A percentile compares a stretch with the other conserved stretches of the same genome.
Evolutionary conservation across 2,797 vertebrate species (phyloP).

Genomic region (Smutsia gigantea): DNA sequence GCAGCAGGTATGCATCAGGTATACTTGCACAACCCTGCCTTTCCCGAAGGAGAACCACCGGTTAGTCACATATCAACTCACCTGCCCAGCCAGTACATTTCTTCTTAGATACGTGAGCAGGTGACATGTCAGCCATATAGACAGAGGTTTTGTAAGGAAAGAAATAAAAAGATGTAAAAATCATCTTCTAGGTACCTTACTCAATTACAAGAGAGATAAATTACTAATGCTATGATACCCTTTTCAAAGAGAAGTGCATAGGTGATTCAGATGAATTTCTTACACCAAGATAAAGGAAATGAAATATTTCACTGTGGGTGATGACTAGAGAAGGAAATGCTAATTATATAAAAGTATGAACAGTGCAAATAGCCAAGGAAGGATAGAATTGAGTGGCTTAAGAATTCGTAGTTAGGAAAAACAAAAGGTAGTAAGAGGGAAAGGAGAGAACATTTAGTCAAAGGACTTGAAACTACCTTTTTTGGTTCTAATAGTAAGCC

Average conservation of each 20-base stretch:
- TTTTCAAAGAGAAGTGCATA: slow-evolving; percentile 55
- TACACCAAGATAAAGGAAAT: slow-evolving; percentile 37
- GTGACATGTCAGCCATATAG: neutral
- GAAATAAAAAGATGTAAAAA: neutral
- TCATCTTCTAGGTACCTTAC: neutral
- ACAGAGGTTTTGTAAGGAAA: neutral
- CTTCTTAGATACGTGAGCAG: neutral
- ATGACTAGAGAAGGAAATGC: slow-evolving; percentile 34
- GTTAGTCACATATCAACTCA: neutral
- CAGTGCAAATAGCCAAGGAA: neutral
- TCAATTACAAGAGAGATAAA: neutral
- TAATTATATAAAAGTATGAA: neutral
- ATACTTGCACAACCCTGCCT: slow-evolving; percentile 48
- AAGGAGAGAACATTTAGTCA: neutral
- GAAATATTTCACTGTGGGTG: neutral
- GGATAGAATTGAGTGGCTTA: neutral
- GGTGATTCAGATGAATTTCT: slow-evolving; percentile 21
- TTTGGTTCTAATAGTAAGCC: neutral
- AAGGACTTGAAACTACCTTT: neutral
- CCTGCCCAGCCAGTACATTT: neutral
- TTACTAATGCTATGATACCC: neutral
- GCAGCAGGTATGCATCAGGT: slow-evolving; percentile 54
- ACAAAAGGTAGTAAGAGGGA: neutral
- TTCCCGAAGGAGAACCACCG: slow-evolving; percentile 43
- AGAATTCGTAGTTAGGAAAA: slow-evolving; percentile 10